phyloP scores from a whole-genome alignment of 1,140 invertebrate genomes.

The Zaprionus inermis region DNA sequence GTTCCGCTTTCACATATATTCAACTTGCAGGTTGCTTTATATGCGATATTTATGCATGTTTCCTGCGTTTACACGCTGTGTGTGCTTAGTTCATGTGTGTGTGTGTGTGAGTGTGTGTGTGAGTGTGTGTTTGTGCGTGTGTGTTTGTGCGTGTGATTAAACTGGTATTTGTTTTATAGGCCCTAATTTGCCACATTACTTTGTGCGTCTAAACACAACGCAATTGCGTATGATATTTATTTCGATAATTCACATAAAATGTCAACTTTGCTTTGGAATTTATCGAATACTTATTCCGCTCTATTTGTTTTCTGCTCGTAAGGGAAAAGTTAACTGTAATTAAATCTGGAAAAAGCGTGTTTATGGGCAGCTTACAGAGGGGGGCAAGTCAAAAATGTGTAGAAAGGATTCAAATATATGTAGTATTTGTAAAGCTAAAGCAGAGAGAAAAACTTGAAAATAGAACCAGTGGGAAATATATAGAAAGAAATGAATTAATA shows the following conservation, averaged over 20 bases:
- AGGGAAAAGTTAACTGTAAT: neutral
- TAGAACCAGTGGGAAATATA: too few relatives aligned
- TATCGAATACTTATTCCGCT: neutral
- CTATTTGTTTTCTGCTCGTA: neutral
- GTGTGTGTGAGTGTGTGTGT: slow-evolving; percentile 30
- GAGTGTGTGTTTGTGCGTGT: slow-evolving; percentile 9
- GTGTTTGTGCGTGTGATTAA: slow-evolving; percentile 50
- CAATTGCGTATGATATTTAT: slow-evolving; percentile 20
- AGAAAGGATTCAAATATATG: too few relatives aligned
- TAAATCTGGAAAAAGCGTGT: neutral
- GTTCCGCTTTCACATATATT: slow-evolving; percentile 53
- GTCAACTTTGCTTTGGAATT: neutral
- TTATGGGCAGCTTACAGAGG: neutral
- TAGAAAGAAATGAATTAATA: too few relatives aligned
- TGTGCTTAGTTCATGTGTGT: slow-evolving; percentile 16
- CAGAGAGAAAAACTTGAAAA: too few relatives aligned
- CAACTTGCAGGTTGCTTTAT: slow-evolving; percentile 50
- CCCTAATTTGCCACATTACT: slow-evolving; percentile 54
- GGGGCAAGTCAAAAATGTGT: neutral
- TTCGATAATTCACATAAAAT: slow-evolving; percentile 15
- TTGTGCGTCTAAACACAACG: slow-evolving; percentile 33
- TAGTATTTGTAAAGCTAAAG: too few relatives aligned
- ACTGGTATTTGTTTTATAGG: slow-evolving; percentile 63
- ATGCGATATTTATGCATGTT: slow-evolving; percentile 47
- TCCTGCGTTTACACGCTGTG: slow-evolving; percentile 11